A percentile compares a stretch with the other conserved stretches of the same genome.
phyloP scores from a whole-genome alignment of 2,888 invertebrate species.

The Diploptera punctata region DNA sequence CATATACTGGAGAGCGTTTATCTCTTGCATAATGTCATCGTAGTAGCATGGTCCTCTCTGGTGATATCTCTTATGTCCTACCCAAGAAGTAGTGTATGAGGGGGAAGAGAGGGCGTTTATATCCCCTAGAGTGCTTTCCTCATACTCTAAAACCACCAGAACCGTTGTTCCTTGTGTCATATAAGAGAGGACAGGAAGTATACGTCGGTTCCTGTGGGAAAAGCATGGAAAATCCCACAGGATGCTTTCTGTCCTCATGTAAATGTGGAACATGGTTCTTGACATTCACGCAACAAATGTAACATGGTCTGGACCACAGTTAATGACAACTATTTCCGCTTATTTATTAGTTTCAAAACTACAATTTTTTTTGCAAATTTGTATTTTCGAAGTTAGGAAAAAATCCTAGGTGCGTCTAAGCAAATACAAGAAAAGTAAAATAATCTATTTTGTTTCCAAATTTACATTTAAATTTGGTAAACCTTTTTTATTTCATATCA shows the following conservation, averaged over 20 bases:
- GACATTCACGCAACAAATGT: not conserved
- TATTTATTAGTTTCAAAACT: not conserved
- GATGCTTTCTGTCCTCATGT: conserved; percentile 15
- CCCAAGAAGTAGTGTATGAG: not conserved
- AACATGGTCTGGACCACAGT: not conserved
- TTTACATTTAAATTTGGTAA: too few relatives aligned
- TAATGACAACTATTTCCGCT: not conserved
- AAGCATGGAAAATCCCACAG: conserved; percentile 26
- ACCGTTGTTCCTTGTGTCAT: not conserved
- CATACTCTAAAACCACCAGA: not conserved
- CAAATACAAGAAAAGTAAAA: too few relatives aligned
- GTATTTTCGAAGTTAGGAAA: too few relatives aligned
- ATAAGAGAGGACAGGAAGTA: conserved; percentile 31
- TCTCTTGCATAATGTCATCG: conserved; percentile 39
- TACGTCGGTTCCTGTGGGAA: conserved; percentile 35
- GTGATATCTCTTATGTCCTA: conserved; percentile 10
- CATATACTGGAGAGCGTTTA: not conserved
- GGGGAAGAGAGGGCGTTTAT: too few relatives aligned
- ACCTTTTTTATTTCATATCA: too few relatives aligned
- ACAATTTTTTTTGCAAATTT: too few relatives aligned
- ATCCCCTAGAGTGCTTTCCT: conserved; percentile 26
- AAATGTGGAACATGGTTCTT: not conserved
- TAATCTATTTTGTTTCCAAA: too few relatives aligned
- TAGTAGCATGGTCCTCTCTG: not conserved
- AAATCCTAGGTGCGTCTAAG: too few relatives aligned